Evolutionary conservation across 1,140 invertebrate species (phyloP).

Genomic region (Olivierus martensii): DNA sequence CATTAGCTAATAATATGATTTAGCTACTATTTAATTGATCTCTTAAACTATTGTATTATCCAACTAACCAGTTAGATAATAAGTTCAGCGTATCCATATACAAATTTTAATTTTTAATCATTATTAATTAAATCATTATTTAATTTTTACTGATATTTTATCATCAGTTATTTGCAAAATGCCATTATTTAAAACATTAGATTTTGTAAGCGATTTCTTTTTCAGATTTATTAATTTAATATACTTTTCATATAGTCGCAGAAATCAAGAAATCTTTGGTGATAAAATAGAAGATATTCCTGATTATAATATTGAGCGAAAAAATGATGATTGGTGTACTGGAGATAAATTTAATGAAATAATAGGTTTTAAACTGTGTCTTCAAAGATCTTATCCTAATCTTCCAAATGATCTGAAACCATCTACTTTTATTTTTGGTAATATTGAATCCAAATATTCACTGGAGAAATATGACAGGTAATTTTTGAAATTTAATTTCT

Average conservation of each 20-base stretch:
- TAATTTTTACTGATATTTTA: too few species aligned
- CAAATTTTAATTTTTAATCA: too few species aligned
- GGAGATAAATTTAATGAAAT: background rate
- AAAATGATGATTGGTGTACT: background rate
- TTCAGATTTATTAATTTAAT: too few species aligned
- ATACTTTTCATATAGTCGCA: slow-evolving; percentile 9
- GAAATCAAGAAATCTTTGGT: slow-evolving; percentile 14
- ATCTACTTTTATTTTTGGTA: slow-evolving; percentile 9
- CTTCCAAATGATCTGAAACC: slow-evolving; percentile 9
- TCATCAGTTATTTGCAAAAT: too few species aligned
- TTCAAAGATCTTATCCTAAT: slow-evolving; percentile 7
- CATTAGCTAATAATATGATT: too few species aligned
- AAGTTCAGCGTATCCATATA: too few species aligned
- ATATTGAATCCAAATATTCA: background rate
- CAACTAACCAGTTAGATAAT: too few species aligned
- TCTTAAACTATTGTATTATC: too few species aligned
- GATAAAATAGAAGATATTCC: slow-evolving; percentile 8
- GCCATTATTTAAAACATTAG: too few species aligned
- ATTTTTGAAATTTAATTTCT: background rate
- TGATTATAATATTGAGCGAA: slow-evolving; percentile 9
- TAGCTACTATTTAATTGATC: too few species aligned
- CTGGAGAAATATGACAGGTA: slow-evolving; percentile 2
- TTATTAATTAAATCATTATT: too few species aligned
- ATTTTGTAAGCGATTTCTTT: too few species aligned
- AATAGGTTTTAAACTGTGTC: slow-evolving; percentile 6